phyloP scores from a whole-genome alignment of 2,797 vertebrate species.

The Pampus argenteus region DNA sequence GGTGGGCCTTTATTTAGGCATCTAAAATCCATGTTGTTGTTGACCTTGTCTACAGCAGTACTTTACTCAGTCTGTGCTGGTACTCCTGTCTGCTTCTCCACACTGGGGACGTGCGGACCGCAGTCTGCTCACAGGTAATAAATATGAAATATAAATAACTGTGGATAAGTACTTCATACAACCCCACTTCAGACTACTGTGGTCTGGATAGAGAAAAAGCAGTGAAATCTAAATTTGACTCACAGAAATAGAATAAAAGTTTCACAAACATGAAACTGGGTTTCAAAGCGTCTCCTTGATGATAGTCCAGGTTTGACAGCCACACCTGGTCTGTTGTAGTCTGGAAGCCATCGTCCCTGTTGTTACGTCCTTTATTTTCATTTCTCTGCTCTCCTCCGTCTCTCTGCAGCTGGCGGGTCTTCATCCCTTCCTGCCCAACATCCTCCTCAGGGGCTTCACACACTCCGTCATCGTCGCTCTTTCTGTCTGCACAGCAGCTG shows the following conservation, averaged over 20 bases:
- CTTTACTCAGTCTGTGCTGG: no score
- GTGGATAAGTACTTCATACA: no score
- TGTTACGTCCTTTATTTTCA: neutral
- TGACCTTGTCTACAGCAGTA: no score
- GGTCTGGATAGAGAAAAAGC: neutral
- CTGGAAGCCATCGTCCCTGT: neutral
- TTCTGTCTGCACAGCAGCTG: conserved; percentile 74
- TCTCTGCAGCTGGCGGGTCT: conserved; percentile 78
- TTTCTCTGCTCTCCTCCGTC: conserved; percentile 17
- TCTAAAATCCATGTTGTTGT: no score
- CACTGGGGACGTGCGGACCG: no score
- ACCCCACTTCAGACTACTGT: no score
- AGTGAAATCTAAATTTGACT: neutral
- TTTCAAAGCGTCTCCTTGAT: neutral
- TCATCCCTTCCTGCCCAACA: conserved; percentile 68
- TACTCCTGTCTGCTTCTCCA: no score
- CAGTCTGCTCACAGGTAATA: no score
- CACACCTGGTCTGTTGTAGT: neutral
- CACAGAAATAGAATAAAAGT: neutral
- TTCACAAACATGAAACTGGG: neutral
- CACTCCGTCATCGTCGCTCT: conserved; percentile 77
- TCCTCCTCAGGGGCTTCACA: conserved; percentile 76
- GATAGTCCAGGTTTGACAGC: neutral
- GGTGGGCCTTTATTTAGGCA: no score
- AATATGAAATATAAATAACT: no score